Evolutionary conservation across 2,888 invertebrate species (phyloP), one percentile per base, ranked within the genome.

Genomic region (Ceraclea dissimilis): DNA sequence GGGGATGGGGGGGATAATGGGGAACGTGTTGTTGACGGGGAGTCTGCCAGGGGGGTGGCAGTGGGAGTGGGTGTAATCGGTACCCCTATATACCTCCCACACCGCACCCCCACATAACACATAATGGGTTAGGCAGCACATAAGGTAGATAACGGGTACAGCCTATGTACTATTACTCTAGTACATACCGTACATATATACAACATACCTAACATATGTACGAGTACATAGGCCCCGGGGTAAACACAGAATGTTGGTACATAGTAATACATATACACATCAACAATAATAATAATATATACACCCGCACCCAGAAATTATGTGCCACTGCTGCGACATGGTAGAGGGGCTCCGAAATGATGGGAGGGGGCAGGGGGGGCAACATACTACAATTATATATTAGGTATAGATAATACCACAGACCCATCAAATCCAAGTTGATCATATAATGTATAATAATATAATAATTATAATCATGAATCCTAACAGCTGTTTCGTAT

Each of bases 1-100:
- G 74, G 71, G 63, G 71, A 71, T 69, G 71, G 70, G 67, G 60
- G 60, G 65, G 59, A 63, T 64, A 60, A 65, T 66, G 63, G 62
- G 62, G 63, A 34, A 21, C n/a, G 54, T 55, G 51, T 57, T 52
- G 49, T 51, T 43, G 51, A 51, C 26, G 62, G 56, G 34, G 56
- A 51, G 52, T 26, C 26, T 4, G 4, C 26, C 60, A 60, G 53
- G 60, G 63, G 61, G 57, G 63, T 4, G 4, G 5, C 60, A 60
- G 53, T 61, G 63, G 61, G 57, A 62, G 57, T 58, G 62, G 64
- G 56, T 60, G 61, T 60, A 55, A 54, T 57, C 54, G 58, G 54
- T 58, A 58, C 54, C 58, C 57, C 10, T 6, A 10, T 54, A 57
- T 57, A 52, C 54, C 33, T 53, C 57, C 11, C 56, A 51, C 58